phyloP scores from a whole-genome alignment of 2,888 invertebrate species.

The Campopleginae sp. region DNA sequence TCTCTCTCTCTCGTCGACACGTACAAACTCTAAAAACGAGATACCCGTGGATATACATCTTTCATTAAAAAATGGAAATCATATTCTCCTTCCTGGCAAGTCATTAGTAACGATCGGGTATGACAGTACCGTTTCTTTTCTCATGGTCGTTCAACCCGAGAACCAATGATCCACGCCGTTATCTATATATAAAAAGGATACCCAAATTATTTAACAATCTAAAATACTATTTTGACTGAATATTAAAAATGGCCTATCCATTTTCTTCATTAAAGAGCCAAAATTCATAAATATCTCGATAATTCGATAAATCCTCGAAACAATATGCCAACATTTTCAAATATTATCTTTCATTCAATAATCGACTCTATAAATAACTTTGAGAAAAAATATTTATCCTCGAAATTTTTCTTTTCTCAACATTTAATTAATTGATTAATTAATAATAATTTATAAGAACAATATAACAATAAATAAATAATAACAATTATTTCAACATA shows the following conservation, averaged over 20 bases:
- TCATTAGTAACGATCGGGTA: constrained; percentile 58
- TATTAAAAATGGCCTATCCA: neutral
- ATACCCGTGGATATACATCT: constrained; percentile 39
- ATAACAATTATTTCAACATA: too few relatives aligned
- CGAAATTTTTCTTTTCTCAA: neutral
- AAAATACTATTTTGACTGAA: neutral
- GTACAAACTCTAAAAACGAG: constrained; percentile 28
- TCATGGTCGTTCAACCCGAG: constrained; percentile 62
- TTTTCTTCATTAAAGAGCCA: neutral
- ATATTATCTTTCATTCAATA: neutral
- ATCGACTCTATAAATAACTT: neutral
- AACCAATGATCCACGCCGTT: constrained; percentile 38
- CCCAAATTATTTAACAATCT: neutral
- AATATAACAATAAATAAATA: too few relatives aligned
- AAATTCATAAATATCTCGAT: neutral
- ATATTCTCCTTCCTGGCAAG: constrained; percentile 51
- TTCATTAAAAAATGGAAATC: constrained; percentile 63
- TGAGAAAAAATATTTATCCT: neutral
- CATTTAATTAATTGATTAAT: too few relatives aligned
- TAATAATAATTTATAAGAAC: too few relatives aligned
- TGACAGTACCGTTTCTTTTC: constrained; percentile 60
- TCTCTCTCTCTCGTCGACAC: constrained; percentile 1
- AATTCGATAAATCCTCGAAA: neutral
- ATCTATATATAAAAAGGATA: neutral
- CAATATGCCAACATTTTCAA: neutral